These are phyloP conservation scores for Drosophila takahashii DNA, from an alignment of 1,140 invertebrate genomes.

Conservation along the genomic window DNA sequence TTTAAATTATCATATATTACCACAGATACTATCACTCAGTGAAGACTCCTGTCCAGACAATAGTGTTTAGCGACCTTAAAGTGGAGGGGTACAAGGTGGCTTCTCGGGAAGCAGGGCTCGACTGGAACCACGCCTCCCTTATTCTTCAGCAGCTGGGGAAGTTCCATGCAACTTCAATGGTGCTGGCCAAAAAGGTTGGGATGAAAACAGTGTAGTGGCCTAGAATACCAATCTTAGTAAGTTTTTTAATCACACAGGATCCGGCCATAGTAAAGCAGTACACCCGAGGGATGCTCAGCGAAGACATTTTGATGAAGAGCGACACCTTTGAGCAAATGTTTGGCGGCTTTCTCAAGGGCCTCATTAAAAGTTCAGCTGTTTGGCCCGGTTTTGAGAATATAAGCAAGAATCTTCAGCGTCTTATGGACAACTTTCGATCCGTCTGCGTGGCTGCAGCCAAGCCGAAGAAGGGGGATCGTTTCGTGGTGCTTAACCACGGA, in stretches of 20 bases:
- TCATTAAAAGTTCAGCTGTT: slow-evolving; percentile 47
- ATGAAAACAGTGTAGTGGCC: not conserved
- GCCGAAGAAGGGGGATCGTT: slow-evolving; percentile 56
- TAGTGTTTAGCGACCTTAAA: slow-evolving; percentile 78
- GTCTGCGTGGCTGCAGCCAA: slow-evolving; percentile 68
- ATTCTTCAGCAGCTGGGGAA: slow-evolving; percentile 71
- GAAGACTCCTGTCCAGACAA: slow-evolving; percentile 72
- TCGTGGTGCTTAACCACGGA: slow-evolving; percentile 88
- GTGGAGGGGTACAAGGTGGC: slow-evolving; percentile 67
- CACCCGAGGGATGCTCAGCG: slow-evolving; percentile 68
- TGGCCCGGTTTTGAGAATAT: slow-evolving; percentile 77
- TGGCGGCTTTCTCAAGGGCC: slow-evolving; percentile 63
- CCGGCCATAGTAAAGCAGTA: slow-evolving; percentile 62
- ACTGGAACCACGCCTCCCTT: slow-evolving; percentile 69
- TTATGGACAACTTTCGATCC: slow-evolving; percentile 84
- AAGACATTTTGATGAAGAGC: slow-evolving; percentile 55
- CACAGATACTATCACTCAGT: slow-evolving; percentile 85
- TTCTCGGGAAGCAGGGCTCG: slow-evolving; percentile 67
- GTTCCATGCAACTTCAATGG: slow-evolving; percentile 82
- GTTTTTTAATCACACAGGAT: slow-evolving; percentile 38
- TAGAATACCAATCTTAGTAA: not conserved
- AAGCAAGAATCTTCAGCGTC: slow-evolving; percentile 75
- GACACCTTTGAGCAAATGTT: slow-evolving; percentile 70
- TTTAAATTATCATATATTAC: not conserved
- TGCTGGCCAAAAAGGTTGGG: slow-evolving; percentile 68